Evolutionary conservation across 2,888 invertebrate genomes (phyloP).

Genomic region (Cistogaster globosa): DNA sequence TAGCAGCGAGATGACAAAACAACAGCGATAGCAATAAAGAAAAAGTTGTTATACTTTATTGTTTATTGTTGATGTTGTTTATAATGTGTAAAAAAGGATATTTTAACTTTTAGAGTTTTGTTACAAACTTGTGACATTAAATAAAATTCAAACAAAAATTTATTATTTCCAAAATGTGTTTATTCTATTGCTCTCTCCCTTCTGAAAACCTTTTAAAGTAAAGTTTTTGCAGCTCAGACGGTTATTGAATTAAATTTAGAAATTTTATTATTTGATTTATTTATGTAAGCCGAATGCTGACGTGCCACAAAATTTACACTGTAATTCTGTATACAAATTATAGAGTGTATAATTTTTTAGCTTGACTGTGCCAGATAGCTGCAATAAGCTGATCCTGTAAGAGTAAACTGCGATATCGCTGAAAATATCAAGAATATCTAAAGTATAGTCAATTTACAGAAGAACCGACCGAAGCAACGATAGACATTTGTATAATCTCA

Average conservation of each 20-base stretch:
- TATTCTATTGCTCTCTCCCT: not conserved
- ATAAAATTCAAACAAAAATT: conserved; percentile 4
- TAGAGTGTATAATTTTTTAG: no score
- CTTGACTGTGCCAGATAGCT: no score
- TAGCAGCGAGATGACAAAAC: not conserved
- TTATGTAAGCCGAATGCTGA: no score
- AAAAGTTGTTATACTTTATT: conserved; percentile 27
- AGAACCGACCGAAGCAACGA: no score
- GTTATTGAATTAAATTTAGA: not conserved
- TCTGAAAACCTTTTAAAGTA: not conserved
- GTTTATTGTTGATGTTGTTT: conserved; percentile 37
- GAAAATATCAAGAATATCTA: no score
- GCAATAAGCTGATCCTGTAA: no score
- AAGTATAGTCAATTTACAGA: no score
- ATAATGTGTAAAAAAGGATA: conserved; percentile 46
- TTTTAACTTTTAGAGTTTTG: conserved; percentile 36
- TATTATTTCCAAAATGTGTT: not conserved
- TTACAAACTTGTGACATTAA: conserved; percentile 28
- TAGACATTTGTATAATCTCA: no score
- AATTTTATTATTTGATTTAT: no score
- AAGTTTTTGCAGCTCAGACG: not conserved
- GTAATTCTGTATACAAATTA: no score
- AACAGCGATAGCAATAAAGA: conserved; percentile 33
- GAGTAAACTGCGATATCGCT: no score
- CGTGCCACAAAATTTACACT: no score